Base-by-base conservation (phyloP, 2,797 vertebrate species). In the Phrynocephalus vlangalii region DNA sequence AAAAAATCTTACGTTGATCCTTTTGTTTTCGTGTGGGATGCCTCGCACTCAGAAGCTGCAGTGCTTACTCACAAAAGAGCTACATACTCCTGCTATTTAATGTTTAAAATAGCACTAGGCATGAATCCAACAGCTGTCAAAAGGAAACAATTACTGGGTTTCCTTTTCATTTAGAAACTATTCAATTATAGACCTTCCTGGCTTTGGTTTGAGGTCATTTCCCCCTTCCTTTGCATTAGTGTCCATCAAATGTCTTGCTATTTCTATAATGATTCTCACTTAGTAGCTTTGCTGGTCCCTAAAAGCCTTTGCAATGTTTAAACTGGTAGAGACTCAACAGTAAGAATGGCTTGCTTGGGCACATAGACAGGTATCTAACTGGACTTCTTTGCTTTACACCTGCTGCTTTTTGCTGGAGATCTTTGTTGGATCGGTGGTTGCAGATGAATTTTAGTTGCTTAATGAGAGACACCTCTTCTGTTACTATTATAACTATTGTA, bases 171-270 rank as follows among this genome's bases (percentile, higher is more conserved):
- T 87, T 80, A 73, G 67, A 83, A 93, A 87, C n/a, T 66, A 71
- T 81, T 90, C 48, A 78, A 1, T 91, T 91, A 84, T 84, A 79
- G 52, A 30, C 83, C 60, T 91, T 94, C 44, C 26, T 81, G 60
- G 13, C 20, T 24, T 79, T 88, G 81, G 9, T 48, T 87, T 52
- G 76, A 87, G 60, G 82, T 75, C 85, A 63, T 91, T 93, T 86
- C 88, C 84, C 84, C 83, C 44, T 91, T 91, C 70, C 38, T 13
- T 93, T 63, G 33, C 81, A 77, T 87, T 94, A 94, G 72, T 72
- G 72, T 84, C 89, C 92, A 68, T 91, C 85, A 84, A 79, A 63
- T 93, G 72, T 78, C 82, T 90, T 93, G 92, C 92, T 86, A 82
- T 89, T 68, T 89, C 0, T 0, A 22, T 92, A 90, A 91, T 90